Conservation (phyloP, 2,113 vertebrate genomes). For the Mugil cephalus region DNA sequence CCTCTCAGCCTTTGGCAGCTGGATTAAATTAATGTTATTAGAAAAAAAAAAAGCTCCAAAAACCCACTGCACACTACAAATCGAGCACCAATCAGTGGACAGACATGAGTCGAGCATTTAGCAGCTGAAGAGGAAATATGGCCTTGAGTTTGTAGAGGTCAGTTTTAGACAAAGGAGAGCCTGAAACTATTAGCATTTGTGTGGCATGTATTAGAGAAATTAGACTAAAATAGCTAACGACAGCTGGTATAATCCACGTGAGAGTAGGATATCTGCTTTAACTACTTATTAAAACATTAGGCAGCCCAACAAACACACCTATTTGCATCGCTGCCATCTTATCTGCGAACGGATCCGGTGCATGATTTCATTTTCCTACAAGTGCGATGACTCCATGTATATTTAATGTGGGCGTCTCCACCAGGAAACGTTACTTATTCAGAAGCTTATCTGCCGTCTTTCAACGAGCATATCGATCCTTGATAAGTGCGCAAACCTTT, state of each 20-base stretch:
- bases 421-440: conserved; percentile 11
- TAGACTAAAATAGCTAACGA: too few relatives aligned
- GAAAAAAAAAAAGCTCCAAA: too few relatives aligned
- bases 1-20: too few relatives aligned
- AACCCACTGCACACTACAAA: too few relatives aligned
- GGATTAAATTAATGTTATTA: too few relatives aligned
- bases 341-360: background rate
- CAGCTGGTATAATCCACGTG: background rate
- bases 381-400: conserved; percentile 14
- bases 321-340: conserved; percentile 12
- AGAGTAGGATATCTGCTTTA: background rate
- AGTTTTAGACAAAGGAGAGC: too few relatives aligned
- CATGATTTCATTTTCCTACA: background rate
- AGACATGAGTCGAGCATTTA: too few relatives aligned
- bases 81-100: too few relatives aligned
- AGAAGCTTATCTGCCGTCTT: conserved; percentile 19
- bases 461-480: conserved; percentile 26
- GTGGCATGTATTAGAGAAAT: too few relatives aligned
- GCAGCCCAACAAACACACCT: background rate
- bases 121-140: too few relatives aligned
- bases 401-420: conserved; percentile 15
- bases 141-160: too few relatives aligned
- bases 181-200: too few relatives aligned
- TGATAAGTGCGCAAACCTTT: conserved; percentile 11
- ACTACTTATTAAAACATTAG: conserved; percentile 17